Conservation (phyloP, 2,113 vertebrate species). For the Potamarius usumacintae region DNA sequence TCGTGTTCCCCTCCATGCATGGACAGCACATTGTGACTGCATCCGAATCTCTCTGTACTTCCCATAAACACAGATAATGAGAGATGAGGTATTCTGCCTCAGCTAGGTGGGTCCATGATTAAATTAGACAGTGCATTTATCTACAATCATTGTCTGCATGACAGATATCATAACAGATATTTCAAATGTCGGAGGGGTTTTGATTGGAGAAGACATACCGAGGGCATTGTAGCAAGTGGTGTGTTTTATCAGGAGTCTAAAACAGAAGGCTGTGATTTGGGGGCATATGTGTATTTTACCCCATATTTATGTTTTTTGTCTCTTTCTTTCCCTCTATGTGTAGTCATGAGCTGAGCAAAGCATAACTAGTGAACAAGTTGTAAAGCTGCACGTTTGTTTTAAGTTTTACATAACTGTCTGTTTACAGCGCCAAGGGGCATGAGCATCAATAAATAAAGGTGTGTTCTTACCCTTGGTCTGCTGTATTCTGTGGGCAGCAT, state of each 20-base stretch:
- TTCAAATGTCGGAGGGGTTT: constrained; percentile 32
- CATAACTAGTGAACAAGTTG: background rate
- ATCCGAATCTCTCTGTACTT: constrained; percentile 57
- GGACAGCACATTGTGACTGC: constrained; percentile 48
- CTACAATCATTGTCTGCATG: constrained; percentile 50
- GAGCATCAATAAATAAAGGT: constrained; percentile 18
- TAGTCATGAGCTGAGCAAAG: background rate
- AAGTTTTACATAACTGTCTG: background rate
- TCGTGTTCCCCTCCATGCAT: constrained; percentile 21
- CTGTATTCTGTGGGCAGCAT: background rate
- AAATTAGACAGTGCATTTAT: constrained; percentile 52
- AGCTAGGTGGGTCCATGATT: constrained; percentile 52
- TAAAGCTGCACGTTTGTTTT: constrained; percentile 5
- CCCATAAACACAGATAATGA: constrained; percentile 46
- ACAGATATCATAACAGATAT: constrained; percentile 47
- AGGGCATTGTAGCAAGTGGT: background rate
- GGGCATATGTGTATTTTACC: background rate
- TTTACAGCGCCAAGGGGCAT: constrained; percentile 7
- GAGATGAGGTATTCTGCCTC: constrained; percentile 41
- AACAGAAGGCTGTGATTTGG: background rate
- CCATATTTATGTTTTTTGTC: background rate
- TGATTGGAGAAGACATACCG: constrained; percentile 26
- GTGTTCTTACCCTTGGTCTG: background rate
- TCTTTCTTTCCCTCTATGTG: background rate
- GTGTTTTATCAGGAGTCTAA: background rate